Conservation (phyloP, 1,140 invertebrate genomes). For the Atta colombica region DNA sequence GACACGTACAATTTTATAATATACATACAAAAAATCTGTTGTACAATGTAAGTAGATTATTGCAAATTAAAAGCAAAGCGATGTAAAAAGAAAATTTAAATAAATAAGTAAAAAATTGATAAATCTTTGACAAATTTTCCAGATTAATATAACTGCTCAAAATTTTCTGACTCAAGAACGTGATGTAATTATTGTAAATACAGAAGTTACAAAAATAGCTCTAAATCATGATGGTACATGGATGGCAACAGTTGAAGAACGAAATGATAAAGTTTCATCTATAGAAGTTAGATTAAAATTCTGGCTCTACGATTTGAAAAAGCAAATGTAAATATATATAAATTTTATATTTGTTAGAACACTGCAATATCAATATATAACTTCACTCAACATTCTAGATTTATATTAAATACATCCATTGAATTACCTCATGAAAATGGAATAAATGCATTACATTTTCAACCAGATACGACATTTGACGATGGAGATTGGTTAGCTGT, state of each 20-base stretch:
- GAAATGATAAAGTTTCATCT: slow-evolving; percentile 87
- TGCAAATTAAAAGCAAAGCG: slow-evolving; percentile 15
- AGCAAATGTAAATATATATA: slow-evolving; percentile 88
- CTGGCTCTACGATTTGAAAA: slow-evolving; percentile 90
- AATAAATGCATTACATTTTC: slow-evolving; percentile 89
- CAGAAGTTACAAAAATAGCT: slow-evolving; percentile 90
- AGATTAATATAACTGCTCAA: slow-evolving; percentile 92
- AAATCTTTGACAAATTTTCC: slow-evolving; percentile 68
- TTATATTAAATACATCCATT: slow-evolving; percentile 91
- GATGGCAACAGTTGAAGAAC: slow-evolving; percentile 92
- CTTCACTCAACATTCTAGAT: slow-evolving; percentile 86
- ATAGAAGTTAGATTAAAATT: slow-evolving; percentile 92
- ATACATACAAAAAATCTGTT: slow-evolving; percentile 89
- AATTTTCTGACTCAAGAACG: slow-evolving; percentile 91
- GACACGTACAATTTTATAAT: slow-evolving; percentile 94
- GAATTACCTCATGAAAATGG: slow-evolving; percentile 90
- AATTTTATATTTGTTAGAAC: not conserved
- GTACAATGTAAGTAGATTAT: slow-evolving; percentile 90
- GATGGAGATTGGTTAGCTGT: slow-evolving; percentile 87
- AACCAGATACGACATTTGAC: slow-evolving; percentile 85
- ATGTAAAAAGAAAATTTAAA: slow-evolving; percentile 9
- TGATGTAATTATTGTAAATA: slow-evolving; percentile 88
- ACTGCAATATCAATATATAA: slow-evolving; percentile 35
- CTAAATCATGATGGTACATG: slow-evolving; percentile 91
- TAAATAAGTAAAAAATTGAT: not conserved